Base-by-base conservation (phyloP, 2,797 vertebrate species). In the Buphagus erythrorhynchus region DNA sequence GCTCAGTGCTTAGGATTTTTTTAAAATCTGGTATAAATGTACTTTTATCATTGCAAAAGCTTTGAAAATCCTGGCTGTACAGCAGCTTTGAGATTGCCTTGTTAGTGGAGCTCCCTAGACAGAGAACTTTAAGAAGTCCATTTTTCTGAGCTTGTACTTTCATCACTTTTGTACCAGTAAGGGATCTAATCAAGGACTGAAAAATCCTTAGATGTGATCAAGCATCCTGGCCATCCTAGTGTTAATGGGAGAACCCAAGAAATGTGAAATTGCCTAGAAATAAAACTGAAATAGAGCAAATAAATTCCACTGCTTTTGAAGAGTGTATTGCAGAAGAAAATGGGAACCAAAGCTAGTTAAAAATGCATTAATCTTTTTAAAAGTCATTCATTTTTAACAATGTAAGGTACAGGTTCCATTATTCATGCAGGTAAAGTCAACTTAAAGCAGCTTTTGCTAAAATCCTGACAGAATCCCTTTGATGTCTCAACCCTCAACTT, bases 121-220 rank as follows among this genome's bases (percentile, higher is more conserved):
- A 1, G 43, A 65, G 17, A 85, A 25, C 8, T 82, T 94, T 33
- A 91, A 66, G 62, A 36, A 52, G n/a, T 2, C 45, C 6, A 2
- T 55, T 90, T 93, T 90, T 90, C 90, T 90, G 63, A 86, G 63
- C 35, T 76, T 86, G 12, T 69, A 7, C 19, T 84, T 91, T 82
- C 63, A 76, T 68, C 17, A 5, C 5, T 59, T 96, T 63, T 72
- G 21, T 83, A 66, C 13, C 46, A 5, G 6, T 43, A 72, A 88
- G 38, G 21, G 29, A 20, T 72, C 38, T 67, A 79, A 88, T 69
- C 42, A 72, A 74, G 61, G 42, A 54, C 42, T 78, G 71, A 22
- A 67, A 86, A 88, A 59, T 59, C 26, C 24, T 88, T 49, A 52
- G 66, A 92, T 74, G 24, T 62, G 15, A 13, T 51, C 28, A 11